Evolutionary conservation across 1,140 invertebrate genomes (phyloP).

Genomic region (Drosophila aff.): DNA sequence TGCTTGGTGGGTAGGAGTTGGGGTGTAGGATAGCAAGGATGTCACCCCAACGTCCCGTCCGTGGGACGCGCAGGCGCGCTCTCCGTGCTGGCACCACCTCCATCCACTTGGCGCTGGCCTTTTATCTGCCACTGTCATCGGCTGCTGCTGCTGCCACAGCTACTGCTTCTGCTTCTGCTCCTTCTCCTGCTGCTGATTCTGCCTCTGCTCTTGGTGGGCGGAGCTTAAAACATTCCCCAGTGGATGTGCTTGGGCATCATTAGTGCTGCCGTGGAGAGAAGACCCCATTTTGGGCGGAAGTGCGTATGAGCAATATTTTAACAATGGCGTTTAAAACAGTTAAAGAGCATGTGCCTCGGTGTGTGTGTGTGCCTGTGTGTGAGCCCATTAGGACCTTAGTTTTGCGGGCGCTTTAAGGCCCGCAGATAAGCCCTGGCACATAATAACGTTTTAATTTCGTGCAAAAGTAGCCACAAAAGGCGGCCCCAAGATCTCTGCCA

Average conservation of each 20-base stretch:
- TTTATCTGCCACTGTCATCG: constrained; percentile 61
- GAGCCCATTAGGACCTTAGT: constrained; percentile 74
- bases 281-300: constrained; percentile 79
- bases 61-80: constrained; percentile 70
- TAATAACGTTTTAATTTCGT: constrained; percentile 74
- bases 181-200: constrained; percentile 14
- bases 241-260: constrained; percentile 71
- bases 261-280: constrained; percentile 74
- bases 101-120: constrained; percentile 28
- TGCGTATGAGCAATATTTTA: constrained; percentile 84
- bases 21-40: constrained; percentile 32
- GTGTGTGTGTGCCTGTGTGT: constrained; percentile 42
- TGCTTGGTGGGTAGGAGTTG: constrained; percentile 4
- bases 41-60: constrained; percentile 40
- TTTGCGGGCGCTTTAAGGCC: constrained; percentile 67
- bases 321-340: constrained; percentile 84
- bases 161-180: not conserved
- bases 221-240: constrained; percentile 45
- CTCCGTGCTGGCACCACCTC: constrained; percentile 18
- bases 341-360: constrained; percentile 63
- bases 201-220: constrained; percentile 38
- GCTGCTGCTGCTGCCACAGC: constrained; percentile 40
- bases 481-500: constrained; percentile 46
- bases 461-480: constrained; percentile 68
- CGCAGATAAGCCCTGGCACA: constrained; percentile 64